These are phyloP conservation scores for Fissipunctia ypsillon DNA, from an alignment of 2,888 invertebrate species.

Conservation along the genomic window DNA sequence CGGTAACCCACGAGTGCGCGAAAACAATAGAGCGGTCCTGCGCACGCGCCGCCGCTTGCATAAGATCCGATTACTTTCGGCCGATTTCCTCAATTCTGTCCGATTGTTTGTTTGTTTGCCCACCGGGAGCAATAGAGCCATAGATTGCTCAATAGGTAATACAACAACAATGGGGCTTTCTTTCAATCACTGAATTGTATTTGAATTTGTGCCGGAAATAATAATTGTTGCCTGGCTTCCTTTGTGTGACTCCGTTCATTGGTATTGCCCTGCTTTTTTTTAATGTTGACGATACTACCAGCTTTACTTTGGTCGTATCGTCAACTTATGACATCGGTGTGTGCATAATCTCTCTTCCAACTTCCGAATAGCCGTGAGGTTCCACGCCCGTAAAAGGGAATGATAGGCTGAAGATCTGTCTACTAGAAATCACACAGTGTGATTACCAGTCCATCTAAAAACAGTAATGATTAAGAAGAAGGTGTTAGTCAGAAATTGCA, in stretches of 20 bases:
- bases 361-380: neutral
- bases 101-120: slow-evolving; percentile 63
- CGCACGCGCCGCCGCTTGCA: slow-evolving; percentile 64
- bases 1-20: slow-evolving; percentile 27
- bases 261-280: neutral
- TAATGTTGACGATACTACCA: no score
- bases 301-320: neutral
- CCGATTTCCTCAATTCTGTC: slow-evolving; percentile 52
- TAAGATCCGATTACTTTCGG: slow-evolving; percentile 68
- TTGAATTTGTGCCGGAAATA: slow-evolving; percentile 47
- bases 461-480: neutral
- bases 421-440: no score
- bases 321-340: neutral
- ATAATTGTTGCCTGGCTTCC: slow-evolving; percentile 28
- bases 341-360: neutral
- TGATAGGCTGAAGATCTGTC: neutral
- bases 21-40: slow-evolving; percentile 64
- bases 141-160: slow-evolving; percentile 27
- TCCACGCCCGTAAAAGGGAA: neutral
- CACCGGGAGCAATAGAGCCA: slow-evolving; percentile 31
- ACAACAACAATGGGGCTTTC: slow-evolving; percentile 61
- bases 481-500: neutral
- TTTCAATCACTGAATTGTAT: slow-evolving; percentile 49
- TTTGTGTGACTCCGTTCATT: slow-evolving; percentile 30
- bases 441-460: neutral